Conservation (phyloP, 2,888 invertebrate species). For the Meteorus cinctellus region DNA sequence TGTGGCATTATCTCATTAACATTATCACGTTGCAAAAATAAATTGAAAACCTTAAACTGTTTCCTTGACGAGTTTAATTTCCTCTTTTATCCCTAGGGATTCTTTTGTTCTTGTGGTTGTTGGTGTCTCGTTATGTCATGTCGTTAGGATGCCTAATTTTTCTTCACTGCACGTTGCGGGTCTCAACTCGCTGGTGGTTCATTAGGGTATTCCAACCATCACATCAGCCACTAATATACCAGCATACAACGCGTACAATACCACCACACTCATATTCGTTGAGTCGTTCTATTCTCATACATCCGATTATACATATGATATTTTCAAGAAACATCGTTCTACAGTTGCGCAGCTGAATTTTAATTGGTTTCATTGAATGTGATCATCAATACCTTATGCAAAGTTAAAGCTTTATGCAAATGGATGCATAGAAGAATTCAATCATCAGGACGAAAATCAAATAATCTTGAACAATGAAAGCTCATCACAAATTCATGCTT, state of each 20-base stretch:
- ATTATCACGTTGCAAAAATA: slow-evolving; percentile 12
- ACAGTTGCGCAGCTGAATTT: slow-evolving; percentile 45
- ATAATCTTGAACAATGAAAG: neutral
- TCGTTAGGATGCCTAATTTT: slow-evolving; percentile 26
- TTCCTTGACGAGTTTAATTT: slow-evolving; percentile 2
- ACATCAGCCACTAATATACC: slow-evolving; percentile 15
- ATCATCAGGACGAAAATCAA: neutral
- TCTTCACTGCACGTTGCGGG: neutral
- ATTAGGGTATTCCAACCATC: slow-evolving; percentile 25
- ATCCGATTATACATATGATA: slow-evolving; percentile 48
- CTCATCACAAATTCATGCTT: too few species aligned
- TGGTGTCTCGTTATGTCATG: slow-evolving; percentile 15
- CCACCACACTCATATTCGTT: slow-evolving; percentile 23
- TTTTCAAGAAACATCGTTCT: slow-evolving; percentile 46
- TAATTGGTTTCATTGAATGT: slow-evolving; percentile 55
- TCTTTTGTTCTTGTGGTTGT: slow-evolving; percentile 5
- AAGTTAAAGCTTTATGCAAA: neutral
- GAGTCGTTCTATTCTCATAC: slow-evolving; percentile 1
- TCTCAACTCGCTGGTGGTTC: slow-evolving; percentile 21
- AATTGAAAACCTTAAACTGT: neutral
- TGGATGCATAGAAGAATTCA: neutral
- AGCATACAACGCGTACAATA: neutral
- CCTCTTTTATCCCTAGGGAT: neutral
- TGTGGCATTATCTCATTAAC: slow-evolving; percentile 34
- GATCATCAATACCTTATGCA: slow-evolving; percentile 50